phyloP scores from a whole-genome alignment of 2,113 vertebrate genomes.

The Upupa epops region DNA sequence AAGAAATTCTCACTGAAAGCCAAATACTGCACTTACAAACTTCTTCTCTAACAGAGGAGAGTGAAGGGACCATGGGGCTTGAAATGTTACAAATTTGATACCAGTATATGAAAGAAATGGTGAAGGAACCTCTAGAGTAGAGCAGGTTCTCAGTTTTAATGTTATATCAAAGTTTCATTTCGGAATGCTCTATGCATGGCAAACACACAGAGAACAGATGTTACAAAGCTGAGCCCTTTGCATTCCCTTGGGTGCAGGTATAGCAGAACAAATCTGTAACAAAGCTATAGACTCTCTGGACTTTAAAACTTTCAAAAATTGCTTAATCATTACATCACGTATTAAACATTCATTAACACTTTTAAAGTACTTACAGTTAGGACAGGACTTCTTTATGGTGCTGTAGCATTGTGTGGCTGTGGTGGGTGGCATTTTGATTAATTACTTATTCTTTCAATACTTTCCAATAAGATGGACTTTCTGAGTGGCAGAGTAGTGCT shows the following conservation, averaged over 20 bases:
- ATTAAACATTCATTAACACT: neutral
- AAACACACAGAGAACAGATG: neutral
- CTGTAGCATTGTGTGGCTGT: neutral
- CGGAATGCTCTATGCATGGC: neutral
- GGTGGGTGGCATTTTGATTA: neutral
- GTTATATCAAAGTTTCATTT: neutral
- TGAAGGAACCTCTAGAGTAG: neutral
- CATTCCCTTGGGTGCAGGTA: neutral
- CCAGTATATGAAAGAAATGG: neutral
- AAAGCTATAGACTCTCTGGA: neutral
- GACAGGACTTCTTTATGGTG: neutral
- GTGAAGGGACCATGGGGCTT: neutral
- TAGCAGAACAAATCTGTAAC: neutral
- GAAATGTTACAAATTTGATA: neutral
- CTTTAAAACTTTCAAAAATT: neutral
- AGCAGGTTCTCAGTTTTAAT: neutral
- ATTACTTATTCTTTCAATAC: neutral
- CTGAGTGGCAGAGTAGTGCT: neutral
- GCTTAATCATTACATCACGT: neutral
- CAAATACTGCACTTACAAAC: neutral
- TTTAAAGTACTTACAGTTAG: neutral
- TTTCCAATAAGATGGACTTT: neutral
- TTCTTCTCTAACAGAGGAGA: neutral
- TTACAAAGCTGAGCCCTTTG: neutral
- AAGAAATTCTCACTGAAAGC: neutral